A percentile compares a stretch with the other conserved stretches of the same genome.
Conservation (phyloP, 2,797 vertebrate species). For the Zenarchopterus dispar region DNA sequence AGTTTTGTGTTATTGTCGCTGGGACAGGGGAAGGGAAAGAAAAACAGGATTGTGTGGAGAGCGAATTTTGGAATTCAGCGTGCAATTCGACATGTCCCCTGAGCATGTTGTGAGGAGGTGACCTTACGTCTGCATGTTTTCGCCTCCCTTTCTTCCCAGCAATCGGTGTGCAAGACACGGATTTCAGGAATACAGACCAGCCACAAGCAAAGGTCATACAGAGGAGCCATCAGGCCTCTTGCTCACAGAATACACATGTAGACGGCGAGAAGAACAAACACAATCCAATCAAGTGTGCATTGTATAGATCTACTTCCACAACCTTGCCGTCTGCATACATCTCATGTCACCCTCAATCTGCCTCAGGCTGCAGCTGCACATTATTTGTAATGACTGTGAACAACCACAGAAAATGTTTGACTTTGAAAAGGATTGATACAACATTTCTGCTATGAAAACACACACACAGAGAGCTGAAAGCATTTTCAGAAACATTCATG, state of each 20-base stretch:
- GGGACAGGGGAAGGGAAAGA: slow-evolving; percentile 41
- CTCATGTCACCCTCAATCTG: slow-evolving; percentile 16
- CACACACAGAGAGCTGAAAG: slow-evolving; percentile 32
- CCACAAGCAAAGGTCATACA: slow-evolving; percentile 73
- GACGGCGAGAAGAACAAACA: slow-evolving; percentile 43
- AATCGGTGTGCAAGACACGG: slow-evolving; percentile 69
- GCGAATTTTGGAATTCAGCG: slow-evolving; percentile 68
- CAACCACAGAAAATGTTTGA: slow-evolving; percentile 39
- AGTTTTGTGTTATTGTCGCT: slow-evolving; percentile 60
- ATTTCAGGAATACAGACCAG: slow-evolving; percentile 65
- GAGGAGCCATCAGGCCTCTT: slow-evolving; percentile 37
- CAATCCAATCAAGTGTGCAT: slow-evolving; percentile 48
- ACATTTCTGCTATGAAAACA: slow-evolving; percentile 42
- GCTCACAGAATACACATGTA: slow-evolving; percentile 59
- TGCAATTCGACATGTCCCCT: slow-evolving; percentile 62
- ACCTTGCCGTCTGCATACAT: slow-evolving; percentile 23
- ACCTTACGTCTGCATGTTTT: slow-evolving; percentile 72
- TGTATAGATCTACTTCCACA: slow-evolving; percentile 46
- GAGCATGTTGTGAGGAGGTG: slow-evolving; percentile 67
- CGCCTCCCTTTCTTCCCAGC: slow-evolving; percentile 52
- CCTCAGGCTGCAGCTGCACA: slow-evolving; percentile 37
- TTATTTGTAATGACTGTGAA: slow-evolving; percentile 29
- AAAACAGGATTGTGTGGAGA: neutral
- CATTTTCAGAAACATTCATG: slow-evolving; percentile 38
- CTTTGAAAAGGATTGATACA: slow-evolving; percentile 46